Conservation (phyloP, 2,888 invertebrate genomes). For the Selenia dentaria region DNA sequence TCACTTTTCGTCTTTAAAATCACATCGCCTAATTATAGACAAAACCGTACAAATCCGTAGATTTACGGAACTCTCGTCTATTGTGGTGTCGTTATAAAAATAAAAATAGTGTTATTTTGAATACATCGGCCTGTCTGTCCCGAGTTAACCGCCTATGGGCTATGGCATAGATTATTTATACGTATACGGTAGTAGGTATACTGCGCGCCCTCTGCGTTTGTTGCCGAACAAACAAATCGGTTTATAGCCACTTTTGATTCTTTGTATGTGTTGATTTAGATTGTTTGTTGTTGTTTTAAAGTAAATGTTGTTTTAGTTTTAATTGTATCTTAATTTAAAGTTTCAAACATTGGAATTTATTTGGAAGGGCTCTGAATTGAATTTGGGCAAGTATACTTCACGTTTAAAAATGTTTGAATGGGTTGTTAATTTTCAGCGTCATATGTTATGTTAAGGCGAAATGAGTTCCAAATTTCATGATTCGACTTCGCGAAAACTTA, state of each 20-base stretch:
- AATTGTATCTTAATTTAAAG: too few species aligned
- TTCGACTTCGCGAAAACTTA: too few species aligned
- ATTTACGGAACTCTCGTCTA: conserved; percentile 44
- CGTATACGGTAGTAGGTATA: conserved; percentile 38
- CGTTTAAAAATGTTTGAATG: too few species aligned
- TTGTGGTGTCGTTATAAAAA: conserved; percentile 56
- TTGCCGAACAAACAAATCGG: conserved; percentile 51
- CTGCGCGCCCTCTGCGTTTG: conserved; percentile 53
- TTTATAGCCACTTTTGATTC: conserved; percentile 44
- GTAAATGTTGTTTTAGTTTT: too few species aligned
- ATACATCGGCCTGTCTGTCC: conserved; percentile 56
- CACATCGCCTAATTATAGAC: not conserved
- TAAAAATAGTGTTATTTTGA: conserved; percentile 59
- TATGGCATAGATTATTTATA: conserved; percentile 48
- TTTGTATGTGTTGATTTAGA: conserved; percentile 29
- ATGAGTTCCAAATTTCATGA: too few species aligned
- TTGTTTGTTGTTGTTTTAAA: conserved; percentile 21
- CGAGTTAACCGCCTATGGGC: conserved; percentile 54
- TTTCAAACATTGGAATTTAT: too few species aligned
- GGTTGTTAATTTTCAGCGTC: too few species aligned
- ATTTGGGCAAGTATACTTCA: too few species aligned
- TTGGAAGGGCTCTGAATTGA: too few species aligned
- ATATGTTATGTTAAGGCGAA: too few species aligned
- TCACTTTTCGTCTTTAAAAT: conserved; percentile 4
- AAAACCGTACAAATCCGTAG: conserved; percentile 22